These are phyloP conservation scores for Lampris megalopsis DNA, from an alignment of 2,113 vertebrate genomes.

Conservation along the genomic window DNA sequence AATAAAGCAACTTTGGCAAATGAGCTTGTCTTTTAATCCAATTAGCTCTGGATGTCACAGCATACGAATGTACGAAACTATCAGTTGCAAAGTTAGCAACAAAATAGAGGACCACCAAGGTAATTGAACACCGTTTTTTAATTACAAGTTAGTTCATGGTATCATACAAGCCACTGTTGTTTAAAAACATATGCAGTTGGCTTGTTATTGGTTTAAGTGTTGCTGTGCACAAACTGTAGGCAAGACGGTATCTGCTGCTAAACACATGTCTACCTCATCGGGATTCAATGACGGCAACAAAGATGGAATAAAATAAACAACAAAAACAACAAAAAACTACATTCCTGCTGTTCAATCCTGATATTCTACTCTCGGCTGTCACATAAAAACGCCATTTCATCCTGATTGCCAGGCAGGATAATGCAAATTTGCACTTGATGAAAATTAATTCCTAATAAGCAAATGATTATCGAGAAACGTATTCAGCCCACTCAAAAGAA, in stretches of 20 bases:
- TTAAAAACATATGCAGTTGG: not conserved
- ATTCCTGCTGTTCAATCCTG: slow-evolving; percentile 35
- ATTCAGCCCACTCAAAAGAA: slow-evolving; percentile 37
- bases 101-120: slow-evolving; percentile 1
- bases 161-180: slow-evolving; percentile 2
- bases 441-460: slow-evolving; percentile 42
- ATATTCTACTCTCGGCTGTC: slow-evolving; percentile 33
- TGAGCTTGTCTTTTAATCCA: slow-evolving; percentile 57
- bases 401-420: slow-evolving; percentile 53
- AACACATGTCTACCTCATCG: slow-evolving; percentile 34
- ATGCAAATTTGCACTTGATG: slow-evolving; percentile 54
- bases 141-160: slow-evolving; percentile 11
- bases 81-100: slow-evolving; percentile 28
- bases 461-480: slow-evolving; percentile 45
- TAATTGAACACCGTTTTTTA: not conserved
- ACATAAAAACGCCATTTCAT: slow-evolving; percentile 29
- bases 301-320: slow-evolving; percentile 29
- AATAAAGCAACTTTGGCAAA: slow-evolving; percentile 45
- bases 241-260: slow-evolving; percentile 21
- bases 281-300: slow-evolving; percentile 21
- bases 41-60: slow-evolving; percentile 52
- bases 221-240: slow-evolving; percentile 2
- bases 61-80: slow-evolving; percentile 37
- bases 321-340: slow-evolving; percentile 22
- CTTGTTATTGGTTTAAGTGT: not conserved